Conservation (phyloP, 2,888 invertebrate species). For the Kryphioiulus occultus region DNA sequence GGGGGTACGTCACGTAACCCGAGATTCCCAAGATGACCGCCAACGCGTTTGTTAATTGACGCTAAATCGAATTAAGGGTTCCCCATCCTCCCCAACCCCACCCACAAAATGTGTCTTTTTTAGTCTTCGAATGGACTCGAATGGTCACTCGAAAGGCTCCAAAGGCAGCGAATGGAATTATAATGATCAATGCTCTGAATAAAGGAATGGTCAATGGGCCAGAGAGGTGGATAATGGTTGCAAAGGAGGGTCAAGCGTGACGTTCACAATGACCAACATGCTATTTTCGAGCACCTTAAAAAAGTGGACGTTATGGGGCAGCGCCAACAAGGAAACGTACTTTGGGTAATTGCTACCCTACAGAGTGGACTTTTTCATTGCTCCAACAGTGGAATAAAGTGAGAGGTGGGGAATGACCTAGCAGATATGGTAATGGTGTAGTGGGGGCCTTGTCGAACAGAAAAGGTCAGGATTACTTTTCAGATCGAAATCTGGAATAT, state of each 20-base stretch:
- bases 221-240: neutral
- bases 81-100: neutral
- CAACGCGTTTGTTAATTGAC: neutral
- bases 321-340: neutral
- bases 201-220: constrained; percentile 2
- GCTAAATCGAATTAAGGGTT: neutral
- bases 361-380: neutral
- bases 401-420: neutral
- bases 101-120: neutral
- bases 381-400: neutral
- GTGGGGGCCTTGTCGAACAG: no score
- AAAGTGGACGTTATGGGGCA: neutral
- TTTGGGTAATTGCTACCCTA: constrained; percentile 5
- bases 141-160: neutral
- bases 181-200: neutral
- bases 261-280: neutral
- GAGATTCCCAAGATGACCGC: neutral
- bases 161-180: neutral
- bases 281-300: neutral
- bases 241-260: neutral
- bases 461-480: neutral
- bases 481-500: neutral
- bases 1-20: neutral
- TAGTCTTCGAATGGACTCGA: neutral
- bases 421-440: neutral